Evolutionary conservation across 2,888 invertebrate species (phyloP), one percentile per base, ranked within the genome.

Genomic region (Papilio gigon): DNA sequence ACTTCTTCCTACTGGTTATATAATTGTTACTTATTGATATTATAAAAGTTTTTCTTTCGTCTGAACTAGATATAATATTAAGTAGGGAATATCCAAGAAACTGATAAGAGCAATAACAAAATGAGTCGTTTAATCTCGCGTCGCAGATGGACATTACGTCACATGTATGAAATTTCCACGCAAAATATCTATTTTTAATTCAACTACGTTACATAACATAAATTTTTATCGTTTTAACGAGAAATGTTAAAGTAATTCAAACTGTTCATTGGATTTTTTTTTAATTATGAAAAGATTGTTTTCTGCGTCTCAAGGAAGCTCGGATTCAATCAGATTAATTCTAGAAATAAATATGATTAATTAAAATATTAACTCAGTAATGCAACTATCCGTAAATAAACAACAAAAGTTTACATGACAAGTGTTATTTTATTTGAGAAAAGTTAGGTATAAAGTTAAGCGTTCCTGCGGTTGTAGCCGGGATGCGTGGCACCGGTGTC

Each of bases 381-480:
- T 44, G 20, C 9, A 47, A 47, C 47, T 11, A n/a, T 40, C 8
- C n/a, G 8, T 22, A 47, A 12, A 22, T 44, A 9, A n/a, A 22
- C 4, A 12, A 47, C 1, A 47, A 35, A 35, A 35, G 33, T 35
- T 6, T 35, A 6, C 33, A 9, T 35, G 9, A 35, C 9, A 11
- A 3, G 1, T 47, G 1, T 8, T 47, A 1, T 3, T 47, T 47
- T 47, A 44, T 44, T 44, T 44, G 20, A 11, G 44, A 11, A 4
- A 40, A 22, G 22, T 27, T 25, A 50, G 3, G 20, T 20, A 20
- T 14, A 25, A 56, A 30, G n/a, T 70, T 78, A 75, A 11, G 81
- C 71, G 53, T 82, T 80, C n/a, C 81, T 77, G 12, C 80, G 76
- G 59, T 81, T 81, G 71, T 79, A 79, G 14, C 83, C 82, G 8